These are phyloP conservation scores for Chydorus sphaericus DNA, from an alignment of 2,888 invertebrate species.

Conservation along the genomic window DNA sequence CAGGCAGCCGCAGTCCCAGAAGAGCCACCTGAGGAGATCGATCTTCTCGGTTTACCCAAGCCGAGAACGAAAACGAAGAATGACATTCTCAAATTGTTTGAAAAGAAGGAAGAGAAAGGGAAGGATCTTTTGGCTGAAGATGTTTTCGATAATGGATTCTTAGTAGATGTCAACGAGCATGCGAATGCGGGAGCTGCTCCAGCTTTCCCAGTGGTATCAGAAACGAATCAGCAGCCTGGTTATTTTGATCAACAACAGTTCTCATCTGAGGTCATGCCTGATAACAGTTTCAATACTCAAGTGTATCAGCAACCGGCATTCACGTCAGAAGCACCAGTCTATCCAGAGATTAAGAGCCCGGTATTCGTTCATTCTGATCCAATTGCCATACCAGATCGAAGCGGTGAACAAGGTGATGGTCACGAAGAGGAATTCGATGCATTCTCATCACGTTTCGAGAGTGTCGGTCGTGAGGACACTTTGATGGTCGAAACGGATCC, in stretches of 20 bases:
- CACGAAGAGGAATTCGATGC: slow-evolving; percentile 60
- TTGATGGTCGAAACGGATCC: slow-evolving; percentile 18
- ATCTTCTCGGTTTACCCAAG: slow-evolving; percentile 14
- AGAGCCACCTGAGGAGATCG: slow-evolving; percentile 11
- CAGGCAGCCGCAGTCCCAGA: not conserved
- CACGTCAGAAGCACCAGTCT: not conserved
- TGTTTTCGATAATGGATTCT: not conserved
- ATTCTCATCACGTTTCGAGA: slow-evolving; percentile 77
- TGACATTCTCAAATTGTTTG: slow-evolving; percentile 12
- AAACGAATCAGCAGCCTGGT: slow-evolving; percentile 17
- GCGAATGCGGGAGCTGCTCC: no score
- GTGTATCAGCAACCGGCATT: not conserved
- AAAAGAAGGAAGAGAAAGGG: slow-evolving; percentile 8
- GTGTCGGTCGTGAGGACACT: slow-evolving; percentile 29
- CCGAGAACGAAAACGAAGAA: slow-evolving; percentile 11
- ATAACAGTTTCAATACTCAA: not conserved
- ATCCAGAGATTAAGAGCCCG: not conserved
- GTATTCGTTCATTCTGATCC: not conserved
- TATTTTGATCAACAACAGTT: slow-evolving; percentile 20
- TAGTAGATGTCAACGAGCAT: not conserved
- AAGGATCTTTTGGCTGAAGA: slow-evolving; percentile 15
- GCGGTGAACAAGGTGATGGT: not conserved
- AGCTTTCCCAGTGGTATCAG: not conserved
- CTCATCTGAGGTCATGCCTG: slow-evolving; percentile 11
- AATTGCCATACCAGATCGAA: not conserved